Conservation (phyloP, 1,140 invertebrate genomes). For the Papilio dardanus region DNA sequence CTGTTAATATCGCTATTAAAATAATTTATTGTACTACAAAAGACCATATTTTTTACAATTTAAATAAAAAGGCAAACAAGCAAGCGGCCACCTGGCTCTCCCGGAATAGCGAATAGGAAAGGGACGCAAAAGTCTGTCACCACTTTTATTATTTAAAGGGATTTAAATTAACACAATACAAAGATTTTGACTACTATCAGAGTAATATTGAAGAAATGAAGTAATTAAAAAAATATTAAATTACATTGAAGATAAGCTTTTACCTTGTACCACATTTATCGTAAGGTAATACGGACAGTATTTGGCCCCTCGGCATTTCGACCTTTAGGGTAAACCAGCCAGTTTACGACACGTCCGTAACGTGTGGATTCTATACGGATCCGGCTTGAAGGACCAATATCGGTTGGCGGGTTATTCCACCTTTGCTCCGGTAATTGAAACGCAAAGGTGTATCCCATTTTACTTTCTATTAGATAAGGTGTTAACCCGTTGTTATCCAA, state of each 20-base stretch:
- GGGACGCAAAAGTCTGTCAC: too few relatives aligned
- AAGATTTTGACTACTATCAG: too few relatives aligned
- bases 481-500: constrained; percentile 16
- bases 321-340: constrained; percentile 45
- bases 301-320: constrained; percentile 40
- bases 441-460: constrained; percentile 25
- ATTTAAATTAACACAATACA: too few relatives aligned
- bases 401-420: constrained; percentile 41
- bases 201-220: too few relatives aligned
- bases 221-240: too few relatives aligned
- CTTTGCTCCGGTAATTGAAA: constrained; percentile 31
- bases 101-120: too few relatives aligned
- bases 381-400: constrained; percentile 48
- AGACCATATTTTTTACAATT: too few relatives aligned
- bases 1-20: too few relatives aligned
- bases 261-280: constrained; percentile 29
- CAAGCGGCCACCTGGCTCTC: too few relatives aligned
- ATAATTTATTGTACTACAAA: too few relatives aligned
- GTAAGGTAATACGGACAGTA: constrained; percentile 39
- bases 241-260: constrained; percentile 10
- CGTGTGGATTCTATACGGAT: constrained; percentile 35
- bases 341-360: constrained; percentile 45
- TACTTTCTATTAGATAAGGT: constrained; percentile 31
- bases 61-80: too few relatives aligned
- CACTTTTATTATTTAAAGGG: too few relatives aligned